phyloP scores from a whole-genome alignment of 2,113 vertebrate species.

The Pelobates fuscus region DNA sequence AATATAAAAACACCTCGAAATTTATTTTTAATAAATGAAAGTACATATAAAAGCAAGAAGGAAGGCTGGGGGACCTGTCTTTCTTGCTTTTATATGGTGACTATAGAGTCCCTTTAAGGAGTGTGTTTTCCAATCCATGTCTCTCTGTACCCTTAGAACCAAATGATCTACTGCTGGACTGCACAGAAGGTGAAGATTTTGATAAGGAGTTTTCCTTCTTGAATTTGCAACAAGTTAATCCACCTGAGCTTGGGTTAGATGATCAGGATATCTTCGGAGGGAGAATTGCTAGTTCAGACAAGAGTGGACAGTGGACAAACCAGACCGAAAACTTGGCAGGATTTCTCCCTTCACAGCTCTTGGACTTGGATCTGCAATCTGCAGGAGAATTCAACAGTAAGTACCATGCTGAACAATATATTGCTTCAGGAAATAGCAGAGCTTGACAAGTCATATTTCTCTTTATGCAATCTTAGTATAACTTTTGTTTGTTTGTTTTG shows the following conservation, averaged over 20 bases:
- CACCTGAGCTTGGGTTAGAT: slow-evolving; percentile 66
- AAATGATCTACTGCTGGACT: slow-evolving; percentile 53
- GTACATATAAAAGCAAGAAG: no score
- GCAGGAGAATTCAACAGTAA: slow-evolving; percentile 63
- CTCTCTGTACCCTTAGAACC: slow-evolving; percentile 49
- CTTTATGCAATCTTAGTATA: no score
- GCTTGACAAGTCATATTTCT: no score
- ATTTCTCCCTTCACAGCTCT: slow-evolving; percentile 83
- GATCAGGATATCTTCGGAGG: slow-evolving; percentile 70
- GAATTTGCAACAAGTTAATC: slow-evolving; percentile 67
- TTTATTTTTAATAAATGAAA: no score
- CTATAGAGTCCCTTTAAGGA: no score
- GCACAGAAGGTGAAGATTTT: slow-evolving; percentile 68
- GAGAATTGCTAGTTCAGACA: slow-evolving; percentile 49
- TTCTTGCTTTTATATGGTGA: no score
- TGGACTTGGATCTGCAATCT: slow-evolving; percentile 77
- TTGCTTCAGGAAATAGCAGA: no score
- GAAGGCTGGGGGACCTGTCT: no score
- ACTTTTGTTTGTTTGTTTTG: no score
- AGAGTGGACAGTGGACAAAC: slow-evolving; percentile 50
- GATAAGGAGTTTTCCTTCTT: slow-evolving; percentile 80
- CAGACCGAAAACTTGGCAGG: slow-evolving; percentile 61
- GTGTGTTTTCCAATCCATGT: neutral
- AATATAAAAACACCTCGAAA: no score
- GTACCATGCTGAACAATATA: slow-evolving; percentile 1